A percentile compares a stretch with the other conserved stretches of the same genome.
Conservation (phyloP, 2,797 vertebrate species). For the Bovichtus diacanthus region DNA sequence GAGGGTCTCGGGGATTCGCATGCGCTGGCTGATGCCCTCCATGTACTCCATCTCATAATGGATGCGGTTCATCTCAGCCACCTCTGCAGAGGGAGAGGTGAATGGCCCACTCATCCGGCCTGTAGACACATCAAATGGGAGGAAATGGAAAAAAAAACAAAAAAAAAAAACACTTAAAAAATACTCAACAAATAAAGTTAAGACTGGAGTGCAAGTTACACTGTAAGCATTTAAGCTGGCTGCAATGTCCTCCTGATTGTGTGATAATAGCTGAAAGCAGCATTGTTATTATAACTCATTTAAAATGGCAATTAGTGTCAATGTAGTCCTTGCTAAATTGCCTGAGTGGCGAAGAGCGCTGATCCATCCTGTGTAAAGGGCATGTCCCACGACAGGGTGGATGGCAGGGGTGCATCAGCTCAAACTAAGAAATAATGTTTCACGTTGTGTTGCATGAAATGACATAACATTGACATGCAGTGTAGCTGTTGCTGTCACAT, state of each 20-base stretch:
- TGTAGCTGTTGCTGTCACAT: slow-evolving; percentile 27
- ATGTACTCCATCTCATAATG: slow-evolving; percentile 97
- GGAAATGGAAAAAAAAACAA: background rate
- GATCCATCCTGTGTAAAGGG: background rate
- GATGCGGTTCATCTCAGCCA: slow-evolving; percentile 94
- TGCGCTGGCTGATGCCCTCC: slow-evolving; percentile 96
- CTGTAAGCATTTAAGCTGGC: background rate
- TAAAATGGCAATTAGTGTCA: background rate
- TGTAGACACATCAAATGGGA: slow-evolving; percentile 28
- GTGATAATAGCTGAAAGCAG: background rate
- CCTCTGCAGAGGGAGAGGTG: slow-evolving; percentile 87
- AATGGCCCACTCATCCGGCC: slow-evolving; percentile 90
- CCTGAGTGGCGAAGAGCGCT: too few species aligned
- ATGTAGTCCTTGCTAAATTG: slow-evolving; percentile 1
- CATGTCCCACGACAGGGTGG: background rate
- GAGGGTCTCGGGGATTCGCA: slow-evolving; percentile 96
- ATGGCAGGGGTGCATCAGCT: background rate
- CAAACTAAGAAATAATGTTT: background rate
- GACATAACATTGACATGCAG: slow-evolving; percentile 32
- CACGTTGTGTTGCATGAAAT: background rate
- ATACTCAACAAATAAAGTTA: background rate
- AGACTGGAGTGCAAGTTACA: background rate
- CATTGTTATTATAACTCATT: background rate
- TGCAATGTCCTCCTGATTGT: background rate
- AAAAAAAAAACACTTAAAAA: background rate